A percentile compares a stretch with the other conserved stretches of the same genome.
Evolutionary conservation across 2,888 invertebrate species (phyloP).

Genomic region (Caradrina clavipalpis): DNA sequence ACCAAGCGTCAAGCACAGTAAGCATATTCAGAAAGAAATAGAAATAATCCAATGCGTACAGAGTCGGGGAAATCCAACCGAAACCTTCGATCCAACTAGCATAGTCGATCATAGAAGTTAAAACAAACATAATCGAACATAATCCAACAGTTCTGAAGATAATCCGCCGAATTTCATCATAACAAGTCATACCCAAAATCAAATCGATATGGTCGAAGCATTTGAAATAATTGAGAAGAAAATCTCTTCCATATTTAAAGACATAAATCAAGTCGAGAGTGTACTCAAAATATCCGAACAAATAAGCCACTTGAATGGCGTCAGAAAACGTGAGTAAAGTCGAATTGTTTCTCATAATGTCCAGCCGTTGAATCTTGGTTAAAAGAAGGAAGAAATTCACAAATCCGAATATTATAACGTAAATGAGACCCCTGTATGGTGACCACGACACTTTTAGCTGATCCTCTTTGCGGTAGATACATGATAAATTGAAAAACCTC

Average conservation of each 20-base stretch:
- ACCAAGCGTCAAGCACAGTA: conserved; percentile 49
- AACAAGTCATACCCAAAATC: conserved; percentile 54
- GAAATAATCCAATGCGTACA: conserved; percentile 59
- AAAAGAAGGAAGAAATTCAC: conserved; percentile 35
- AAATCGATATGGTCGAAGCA: conserved; percentile 60
- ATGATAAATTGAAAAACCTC: conserved; percentile 43
- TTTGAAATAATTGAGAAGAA: conserved; percentile 55
- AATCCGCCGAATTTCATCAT: conserved; percentile 52
- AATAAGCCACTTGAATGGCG: conserved; percentile 47
- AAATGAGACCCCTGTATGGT: conserved; percentile 17
- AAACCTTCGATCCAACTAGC: conserved; percentile 31
- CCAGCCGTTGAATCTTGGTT: conserved; percentile 38
- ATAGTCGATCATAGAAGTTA: conserved; percentile 43
- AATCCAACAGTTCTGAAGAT: conserved; percentile 25
- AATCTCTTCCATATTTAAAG: conserved; percentile 53
- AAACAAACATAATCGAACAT: conserved; percentile 14
- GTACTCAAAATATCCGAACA: conserved; percentile 58
- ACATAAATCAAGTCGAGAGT: conserved; percentile 58
- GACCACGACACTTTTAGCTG: conserved; percentile 37
- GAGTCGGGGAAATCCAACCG: conserved; percentile 22
- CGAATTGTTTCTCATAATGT: background rate
- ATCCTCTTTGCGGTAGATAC: conserved; percentile 22
- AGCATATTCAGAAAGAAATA: conserved; percentile 61
- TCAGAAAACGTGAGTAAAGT: conserved; percentile 49
- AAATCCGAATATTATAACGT: conserved; percentile 22